These are phyloP conservation scores for Mystacornis crossleyi DNA, from an alignment of 2,113 vertebrate species.

Conservation along the genomic window DNA sequence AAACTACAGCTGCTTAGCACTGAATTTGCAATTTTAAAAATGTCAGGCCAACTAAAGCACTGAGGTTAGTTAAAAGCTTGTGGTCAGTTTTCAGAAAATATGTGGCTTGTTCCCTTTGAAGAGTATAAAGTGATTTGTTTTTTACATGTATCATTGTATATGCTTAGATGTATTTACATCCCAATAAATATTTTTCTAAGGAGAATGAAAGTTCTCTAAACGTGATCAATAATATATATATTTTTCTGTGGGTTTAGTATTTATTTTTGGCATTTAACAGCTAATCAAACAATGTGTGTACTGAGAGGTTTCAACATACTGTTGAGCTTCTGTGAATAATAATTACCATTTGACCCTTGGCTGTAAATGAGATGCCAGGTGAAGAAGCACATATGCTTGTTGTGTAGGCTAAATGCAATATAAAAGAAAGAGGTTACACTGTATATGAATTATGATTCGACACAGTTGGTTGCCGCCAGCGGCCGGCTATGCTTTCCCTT, in stretches of 20 bases:
- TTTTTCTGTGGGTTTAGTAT: neutral
- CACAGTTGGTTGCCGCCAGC: slow-evolving; percentile 75
- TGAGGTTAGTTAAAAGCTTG: neutral
- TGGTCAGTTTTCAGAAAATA: neutral
- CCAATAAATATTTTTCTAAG: neutral
- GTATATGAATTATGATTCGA: slow-evolving; percentile 81
- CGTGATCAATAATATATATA: neutral
- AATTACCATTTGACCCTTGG: slow-evolving; percentile 72
- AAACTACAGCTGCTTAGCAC: neutral
- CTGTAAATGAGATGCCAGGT: slow-evolving; percentile 77
- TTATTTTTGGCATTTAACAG: slow-evolving; percentile 35
- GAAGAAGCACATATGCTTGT: slow-evolving; percentile 72
- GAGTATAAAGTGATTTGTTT: neutral
- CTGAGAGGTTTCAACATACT: neutral
- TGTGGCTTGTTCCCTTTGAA: neutral
- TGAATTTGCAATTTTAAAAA: neutral
- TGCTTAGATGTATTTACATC: neutral
- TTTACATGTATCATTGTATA: neutral
- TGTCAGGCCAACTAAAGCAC: neutral
- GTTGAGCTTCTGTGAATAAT: slow-evolving; percentile 60
- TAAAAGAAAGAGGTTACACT: slow-evolving; percentile 72
- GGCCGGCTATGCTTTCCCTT: slow-evolving; percentile 74
- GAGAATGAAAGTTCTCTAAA: neutral
- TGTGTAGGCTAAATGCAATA: slow-evolving; percentile 65
- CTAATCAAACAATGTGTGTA: slow-evolving; percentile 23